Evolutionary conservation across 2,888 invertebrate species (phyloP), one percentile per base, ranked within the genome.

Genomic region (Coelopa pilipes): DNA sequence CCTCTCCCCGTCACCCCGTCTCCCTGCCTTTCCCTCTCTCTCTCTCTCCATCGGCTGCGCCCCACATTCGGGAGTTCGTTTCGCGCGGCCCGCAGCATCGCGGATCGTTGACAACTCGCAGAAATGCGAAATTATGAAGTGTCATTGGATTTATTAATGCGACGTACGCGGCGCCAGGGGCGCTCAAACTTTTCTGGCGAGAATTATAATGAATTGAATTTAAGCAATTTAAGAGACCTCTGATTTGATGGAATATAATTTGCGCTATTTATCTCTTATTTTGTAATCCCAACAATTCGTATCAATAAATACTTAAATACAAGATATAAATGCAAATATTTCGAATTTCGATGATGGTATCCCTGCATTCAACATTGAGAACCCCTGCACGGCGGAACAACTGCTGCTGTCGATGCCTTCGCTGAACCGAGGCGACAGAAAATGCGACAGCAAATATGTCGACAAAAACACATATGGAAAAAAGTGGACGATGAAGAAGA

Each of bases 111-210:
- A 71, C 71, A 65, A 71, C 46, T 53, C 60, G 65, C 65, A 71
- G 65, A 71, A 71, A 71, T 71, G 70, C 13, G 34, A 71, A 71
- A 71, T 65, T 71, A 71, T 65, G 65, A 80, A 82, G 83, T 83
- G 81, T 83, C 81, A 80, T 78, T 79, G 81, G 77, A 78, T 81
- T 81, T 82, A 81, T 80, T 78, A 79, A 77, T 80, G 62, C 72
- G 79, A 77, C 80, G 76, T 78, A 78, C 15, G 45, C 34, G 49
- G 53, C 47, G 47, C n/a, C 67, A 66, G 66, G 3, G 67, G 10
- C 4, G 34, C 49, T 53, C 60, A 72, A 66, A 67, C 34, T 34
- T 34, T 34, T 34, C 34, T 34, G 34, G 4, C 4, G 34, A 34
- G 34, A 34, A 34, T 34, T 34, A 4, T 34, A 34, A 34, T 34